Evolutionary conservation across 2,888 invertebrate genomes (phyloP).

Genomic region (Orthosia incerta): DNA sequence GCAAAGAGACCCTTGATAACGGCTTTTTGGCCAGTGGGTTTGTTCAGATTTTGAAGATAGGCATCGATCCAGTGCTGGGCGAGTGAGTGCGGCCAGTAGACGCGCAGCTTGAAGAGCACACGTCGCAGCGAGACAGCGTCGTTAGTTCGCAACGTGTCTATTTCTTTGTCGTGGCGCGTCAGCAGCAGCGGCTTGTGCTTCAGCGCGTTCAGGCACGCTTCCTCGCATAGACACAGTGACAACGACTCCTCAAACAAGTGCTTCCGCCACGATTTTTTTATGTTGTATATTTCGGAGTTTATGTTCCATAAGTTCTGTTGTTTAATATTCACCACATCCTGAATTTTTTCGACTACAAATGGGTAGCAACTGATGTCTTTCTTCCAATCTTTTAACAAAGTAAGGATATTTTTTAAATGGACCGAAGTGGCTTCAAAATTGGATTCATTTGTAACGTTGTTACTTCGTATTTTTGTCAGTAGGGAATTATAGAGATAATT

Average conservation of each 20-base stretch:
- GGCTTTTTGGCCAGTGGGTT: slow-evolving; percentile 71
- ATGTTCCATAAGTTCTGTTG: slow-evolving; percentile 67
- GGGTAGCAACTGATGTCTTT: slow-evolving; percentile 74
- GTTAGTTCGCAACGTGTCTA: slow-evolving; percentile 70
- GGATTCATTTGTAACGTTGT: slow-evolving; percentile 65
- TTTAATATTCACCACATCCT: slow-evolving; percentile 70
- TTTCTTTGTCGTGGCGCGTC: slow-evolving; percentile 64
- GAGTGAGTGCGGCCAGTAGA: slow-evolving; percentile 79
- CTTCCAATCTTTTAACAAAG: slow-evolving; percentile 77
- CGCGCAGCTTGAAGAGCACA: slow-evolving; percentile 76
- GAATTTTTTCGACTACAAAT: slow-evolving; percentile 70
- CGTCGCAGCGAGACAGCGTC: slow-evolving; percentile 68
- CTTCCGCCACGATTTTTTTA: slow-evolving; percentile 78
- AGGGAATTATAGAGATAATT: slow-evolving; percentile 72
- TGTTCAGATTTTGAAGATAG: slow-evolving; percentile 70
- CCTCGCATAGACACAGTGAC: slow-evolving; percentile 69
- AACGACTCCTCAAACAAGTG: slow-evolving; percentile 80
- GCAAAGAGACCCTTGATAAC: slow-evolving; percentile 73
- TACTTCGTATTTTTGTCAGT: slow-evolving; percentile 62
- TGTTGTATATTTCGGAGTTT: slow-evolving; percentile 71
- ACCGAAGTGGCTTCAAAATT: slow-evolving; percentile 65
- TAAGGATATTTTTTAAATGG: slow-evolving; percentile 67
- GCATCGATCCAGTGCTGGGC: slow-evolving; percentile 70
- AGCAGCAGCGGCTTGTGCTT: slow-evolving; percentile 80
- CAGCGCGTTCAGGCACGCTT: slow-evolving; percentile 78